phyloP scores from a whole-genome alignment of 2,888 invertebrate genomes.

The Trachelus troglodyta region DNA sequence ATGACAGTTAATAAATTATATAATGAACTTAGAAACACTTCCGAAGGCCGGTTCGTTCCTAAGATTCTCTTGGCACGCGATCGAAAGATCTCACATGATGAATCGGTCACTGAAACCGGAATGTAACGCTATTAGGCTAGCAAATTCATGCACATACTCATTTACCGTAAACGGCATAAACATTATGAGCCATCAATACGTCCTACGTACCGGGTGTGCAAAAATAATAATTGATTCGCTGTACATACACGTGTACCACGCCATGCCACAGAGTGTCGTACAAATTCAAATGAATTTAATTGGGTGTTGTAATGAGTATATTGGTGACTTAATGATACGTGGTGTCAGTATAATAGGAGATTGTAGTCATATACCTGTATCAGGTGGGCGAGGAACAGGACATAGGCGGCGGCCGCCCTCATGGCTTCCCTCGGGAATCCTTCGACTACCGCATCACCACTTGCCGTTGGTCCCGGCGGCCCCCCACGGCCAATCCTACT shows the following conservation, averaged over 20 bases:
- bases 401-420: constrained; percentile 66
- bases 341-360: background rate
- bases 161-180: background rate
- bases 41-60: background rate
- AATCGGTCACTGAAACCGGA: background rate
- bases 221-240: background rate
- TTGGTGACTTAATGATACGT: background rate
- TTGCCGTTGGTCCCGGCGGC: constrained; percentile 41
- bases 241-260: background rate
- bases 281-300: background rate
- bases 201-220: background rate
- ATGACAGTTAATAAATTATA: background rate
- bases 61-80: background rate
- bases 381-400: constrained; percentile 65
- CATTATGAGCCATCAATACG: background rate
- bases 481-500: constrained; percentile 5
- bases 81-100: background rate
- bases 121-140: background rate
- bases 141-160: background rate
- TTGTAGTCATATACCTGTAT: constrained; percentile 55
- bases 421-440: constrained; percentile 65
- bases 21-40: background rate
- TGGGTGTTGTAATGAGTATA: background rate
- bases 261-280: background rate
- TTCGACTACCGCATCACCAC: constrained; percentile 66